Evolutionary conservation across 30 jellyfish, hydroid and myxozoan species (phyloP), one percentile per base, ranked within the genome.

Genomic region (Aurelia coerulea): DNA sequence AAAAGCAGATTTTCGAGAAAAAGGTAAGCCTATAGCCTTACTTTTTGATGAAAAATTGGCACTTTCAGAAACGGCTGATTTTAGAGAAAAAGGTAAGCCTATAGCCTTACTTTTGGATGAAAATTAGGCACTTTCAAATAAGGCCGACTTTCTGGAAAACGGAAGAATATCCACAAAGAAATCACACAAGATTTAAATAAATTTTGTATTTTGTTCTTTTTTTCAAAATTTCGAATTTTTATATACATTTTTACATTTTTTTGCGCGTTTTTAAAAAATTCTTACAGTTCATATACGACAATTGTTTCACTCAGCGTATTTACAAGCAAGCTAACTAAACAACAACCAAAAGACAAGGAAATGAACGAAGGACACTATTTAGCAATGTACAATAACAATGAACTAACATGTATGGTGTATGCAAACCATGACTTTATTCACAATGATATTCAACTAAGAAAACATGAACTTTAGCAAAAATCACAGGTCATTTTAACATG

Each of bases 171-270:
- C 14, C 56, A 46, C 2, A 13, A 60, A 60, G 14, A 13, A 60
- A 60, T 60, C 31, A 60, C 70, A 60, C 70, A 60, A 6, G 35
- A 17, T 60, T 60, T 3, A 60, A 60, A 17, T 17, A 23, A 17
- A 60, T 75, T 75, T 56, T n/a, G 73, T 14, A 51, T 84, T 84
- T 84, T 73, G 67, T 60, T 64, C 62, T 84, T 84, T 84, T 84
- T 73, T 73, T 69, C 76, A 49, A 42, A 62, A 83, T 83, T 35
- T 76, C 65, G 65, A 72, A 79, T 64, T 60, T 65, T 63, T 56
- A 73, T 84, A 42, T 84, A 84, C 93, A 84, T 84, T 84, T 84
- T 84, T 84, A 84, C 93, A 84, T 54, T 84, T 83, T 84, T 84
- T 84, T 84, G 58, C 80, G 65, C 62, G 68, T 49, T 51, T 84